Evolutionary conservation across 2,113 vertebrate species (phyloP).

Genomic region (Ia io): DNA sequence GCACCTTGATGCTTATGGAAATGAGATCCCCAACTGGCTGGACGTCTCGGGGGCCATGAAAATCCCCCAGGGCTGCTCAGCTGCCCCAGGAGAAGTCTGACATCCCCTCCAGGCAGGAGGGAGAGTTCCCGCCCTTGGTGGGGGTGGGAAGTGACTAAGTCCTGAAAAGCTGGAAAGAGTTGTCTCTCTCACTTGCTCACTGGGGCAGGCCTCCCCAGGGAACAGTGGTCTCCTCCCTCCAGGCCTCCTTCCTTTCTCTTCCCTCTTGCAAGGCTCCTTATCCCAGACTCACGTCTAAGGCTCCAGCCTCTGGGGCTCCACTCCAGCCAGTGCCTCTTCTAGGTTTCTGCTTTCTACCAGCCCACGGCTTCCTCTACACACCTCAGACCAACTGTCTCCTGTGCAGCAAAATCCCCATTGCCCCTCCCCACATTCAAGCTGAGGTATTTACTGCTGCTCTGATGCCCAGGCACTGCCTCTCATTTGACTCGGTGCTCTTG

Average conservation of each 20-base stretch:
- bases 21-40: constrained; percentile 13
- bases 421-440: background rate
- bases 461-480: background rate
- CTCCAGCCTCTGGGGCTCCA: background rate
- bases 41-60: background rate
- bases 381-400: background rate
- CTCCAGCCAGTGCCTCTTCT: background rate
- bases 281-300: background rate
- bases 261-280: background rate
- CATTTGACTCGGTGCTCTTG: background rate
- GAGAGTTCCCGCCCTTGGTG: background rate
- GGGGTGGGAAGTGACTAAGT: background rate
- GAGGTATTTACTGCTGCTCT: background rate
- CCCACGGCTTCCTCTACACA: background rate
- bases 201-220: background rate
- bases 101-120: background rate
- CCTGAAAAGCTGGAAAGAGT: background rate
- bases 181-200: background rate
- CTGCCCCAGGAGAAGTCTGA: background rate
- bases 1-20: background rate
- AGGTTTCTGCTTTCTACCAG: background rate
- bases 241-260: background rate
- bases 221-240: background rate
- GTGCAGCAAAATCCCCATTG: background rate
- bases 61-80: background rate